Conservation (phyloP, 1,140 invertebrate species). For the Trachelipus rathkii region DNA sequence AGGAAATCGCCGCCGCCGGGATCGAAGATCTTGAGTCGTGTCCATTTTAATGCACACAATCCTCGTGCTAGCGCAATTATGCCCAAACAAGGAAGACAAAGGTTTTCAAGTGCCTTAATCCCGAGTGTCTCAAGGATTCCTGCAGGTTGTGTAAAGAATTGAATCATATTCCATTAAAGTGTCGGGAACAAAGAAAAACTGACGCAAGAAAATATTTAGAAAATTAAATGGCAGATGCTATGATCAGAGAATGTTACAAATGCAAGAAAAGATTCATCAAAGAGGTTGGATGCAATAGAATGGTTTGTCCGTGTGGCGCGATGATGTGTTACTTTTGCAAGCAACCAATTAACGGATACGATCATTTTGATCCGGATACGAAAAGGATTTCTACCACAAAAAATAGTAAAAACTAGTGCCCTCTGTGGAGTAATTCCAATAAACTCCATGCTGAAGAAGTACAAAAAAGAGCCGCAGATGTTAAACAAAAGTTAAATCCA, state of each 20-base stretch:
- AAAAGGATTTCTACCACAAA: too few relatives aligned
- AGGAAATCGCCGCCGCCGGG: slow-evolving; percentile 59
- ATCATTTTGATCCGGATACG: slow-evolving; percentile 55
- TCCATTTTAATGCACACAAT: too few relatives aligned
- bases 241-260: slow-evolving; percentile 56
- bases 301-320: slow-evolving; percentile 64
- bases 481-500: slow-evolving; percentile 36
- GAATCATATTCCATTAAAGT: slow-evolving; percentile 61
- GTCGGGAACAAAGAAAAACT: slow-evolving; percentile 60
- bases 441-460: slow-evolving; percentile 42
- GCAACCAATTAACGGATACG: slow-evolving; percentile 57
- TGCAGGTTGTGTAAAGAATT: slow-evolving; percentile 62
- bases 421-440: slow-evolving; percentile 43
- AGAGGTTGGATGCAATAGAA: slow-evolving; percentile 66
- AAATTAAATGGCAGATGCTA: slow-evolving; percentile 62
- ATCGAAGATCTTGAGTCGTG: slow-evolving; percentile 61
- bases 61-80: slow-evolving; percentile 60
- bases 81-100: slow-evolving; percentile 56
- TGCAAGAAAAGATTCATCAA: slow-evolving; percentile 52
- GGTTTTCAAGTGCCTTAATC: slow-evolving; percentile 62
- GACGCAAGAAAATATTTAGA: slow-evolving; percentile 59
- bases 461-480: slow-evolving; percentile 28
- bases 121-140: slow-evolving; percentile 62
- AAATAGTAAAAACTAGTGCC: too few relatives aligned
- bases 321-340: slow-evolving; percentile 66